These are phyloP conservation scores for Drosophila subpulchrella DNA, from an alignment of 1,140 invertebrate genomes.

Conservation along the genomic window DNA sequence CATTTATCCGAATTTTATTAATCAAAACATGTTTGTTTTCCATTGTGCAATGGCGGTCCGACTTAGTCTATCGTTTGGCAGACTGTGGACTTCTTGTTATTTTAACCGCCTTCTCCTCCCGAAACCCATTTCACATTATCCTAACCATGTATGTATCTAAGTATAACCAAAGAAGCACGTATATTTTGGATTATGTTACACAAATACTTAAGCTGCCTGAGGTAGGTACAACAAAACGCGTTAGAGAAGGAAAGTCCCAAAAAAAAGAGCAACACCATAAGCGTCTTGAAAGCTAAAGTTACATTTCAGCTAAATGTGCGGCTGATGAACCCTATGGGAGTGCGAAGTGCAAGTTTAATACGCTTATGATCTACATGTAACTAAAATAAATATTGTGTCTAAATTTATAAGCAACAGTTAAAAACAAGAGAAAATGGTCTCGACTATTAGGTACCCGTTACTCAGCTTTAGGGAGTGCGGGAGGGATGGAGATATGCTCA, in stretches of 20 bases:
- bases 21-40: neutral
- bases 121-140: slow-evolving; percentile 3
- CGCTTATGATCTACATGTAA: too few species aligned
- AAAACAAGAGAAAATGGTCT: too few species aligned
- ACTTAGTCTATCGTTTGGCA: slow-evolving; percentile 26
- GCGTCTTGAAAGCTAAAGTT: slow-evolving; percentile 59
- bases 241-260: slow-evolving; percentile 61
- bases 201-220: slow-evolving; percentile 82
- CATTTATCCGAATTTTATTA: neutral
- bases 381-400: too few species aligned
- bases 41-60: slow-evolving; percentile 11
- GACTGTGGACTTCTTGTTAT: neutral
- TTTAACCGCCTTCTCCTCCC: slow-evolving; percentile 1
- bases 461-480: too few species aligned
- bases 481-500: too few species aligned
- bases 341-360: neutral
- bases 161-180: slow-evolving; percentile 80
- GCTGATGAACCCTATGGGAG: slow-evolving; percentile 49
- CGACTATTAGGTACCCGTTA: too few species aligned
- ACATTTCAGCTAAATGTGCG: slow-evolving; percentile 67
- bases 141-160: slow-evolving; percentile 76
- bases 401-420: too few species aligned
- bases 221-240: slow-evolving; percentile 82
- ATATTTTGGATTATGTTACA: slow-evolving; percentile 83
- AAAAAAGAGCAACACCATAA: slow-evolving; percentile 45